Evolutionary conservation across 1,140 invertebrate genomes (phyloP).

Genomic region (Elysia chlorotica): DNA sequence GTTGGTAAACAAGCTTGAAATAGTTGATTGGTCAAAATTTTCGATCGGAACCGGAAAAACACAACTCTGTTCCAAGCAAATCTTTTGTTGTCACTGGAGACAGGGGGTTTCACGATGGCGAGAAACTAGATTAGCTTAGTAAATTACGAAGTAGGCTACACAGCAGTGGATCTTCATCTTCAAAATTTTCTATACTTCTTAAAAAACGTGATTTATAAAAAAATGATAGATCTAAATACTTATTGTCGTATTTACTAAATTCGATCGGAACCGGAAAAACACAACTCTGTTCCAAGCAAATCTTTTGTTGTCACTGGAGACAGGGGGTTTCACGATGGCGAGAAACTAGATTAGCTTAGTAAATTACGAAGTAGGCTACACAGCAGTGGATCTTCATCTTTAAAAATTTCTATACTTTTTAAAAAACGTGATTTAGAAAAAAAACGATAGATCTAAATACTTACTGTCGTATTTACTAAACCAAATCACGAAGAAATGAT

Average conservation of each 20-base stretch:
- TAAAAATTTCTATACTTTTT: no score
- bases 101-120: not conserved
- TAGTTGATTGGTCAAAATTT: not conserved
- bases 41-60: not conserved
- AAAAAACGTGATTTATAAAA: not conserved
- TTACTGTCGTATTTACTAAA: not conserved
- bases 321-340: not conserved
- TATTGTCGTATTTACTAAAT: not conserved
- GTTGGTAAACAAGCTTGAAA: not conserved
- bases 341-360: not conserved
- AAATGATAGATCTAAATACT: not conserved
- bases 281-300: not conserved
- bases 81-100: constrained; percentile 18
- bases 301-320: constrained; percentile 18
- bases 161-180: no score
- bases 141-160: not conserved
- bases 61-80: not conserved
- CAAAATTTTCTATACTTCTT: no score
- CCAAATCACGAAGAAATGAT: no score
- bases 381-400: no score
- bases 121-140: not conserved
- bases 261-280: not conserved
- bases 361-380: not conserved
- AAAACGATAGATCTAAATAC: not conserved
- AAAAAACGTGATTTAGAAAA: not conserved